Evolutionary conservation across 2,113 vertebrate genomes (phyloP), one percentile per base, ranked within the genome.

Genomic region (Scalopus aquaticus): DNA sequence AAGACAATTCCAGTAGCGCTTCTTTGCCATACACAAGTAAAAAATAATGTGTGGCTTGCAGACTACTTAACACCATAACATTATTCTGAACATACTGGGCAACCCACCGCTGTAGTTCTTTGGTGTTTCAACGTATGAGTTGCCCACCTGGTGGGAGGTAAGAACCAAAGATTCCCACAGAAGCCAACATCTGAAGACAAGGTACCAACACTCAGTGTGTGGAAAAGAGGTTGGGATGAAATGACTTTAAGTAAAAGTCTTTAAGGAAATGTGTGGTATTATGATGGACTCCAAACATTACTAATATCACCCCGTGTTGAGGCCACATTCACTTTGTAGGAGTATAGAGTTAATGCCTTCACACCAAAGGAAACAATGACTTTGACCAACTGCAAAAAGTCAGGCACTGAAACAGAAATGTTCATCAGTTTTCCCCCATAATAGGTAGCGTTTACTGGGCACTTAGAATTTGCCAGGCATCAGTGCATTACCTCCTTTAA

Each of bases 401-500:
- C 64, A 69, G 65, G 35, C 56, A 49, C 74, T 78, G 22, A 58
- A 88, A 92, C 11, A 85, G 49, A 92, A 90, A 79, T 6, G 37
- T 56, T 28, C 49, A 72, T 56, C 22, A 15, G 4, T 91, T 56
- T 24, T 72, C 58, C 32, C 39, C 39, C 28, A 60, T 56, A 62
- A 35, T 51, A 93, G 46, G 70, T 64, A 72, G 64, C 7, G 54
- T 84, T 93, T 62, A 64, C n/a, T 51, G 83, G 67, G 32, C 51
- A 49, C 79, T 78, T 88, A 84, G 1, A 16, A 22, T 62, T 81
- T 64, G 46, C 78, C 65, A 84, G 65, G 60, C 39, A 54, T 49
- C 62, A 85, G 69, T 22, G 46, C 39, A 49, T 86, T 79, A 87
- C 60, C 85, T 91, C 69, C 44, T 58, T 87, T 73, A 70, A 93